Base-by-base conservation (phyloP, 1,140 invertebrate genomes). In the Scylla paramamosain region DNA sequence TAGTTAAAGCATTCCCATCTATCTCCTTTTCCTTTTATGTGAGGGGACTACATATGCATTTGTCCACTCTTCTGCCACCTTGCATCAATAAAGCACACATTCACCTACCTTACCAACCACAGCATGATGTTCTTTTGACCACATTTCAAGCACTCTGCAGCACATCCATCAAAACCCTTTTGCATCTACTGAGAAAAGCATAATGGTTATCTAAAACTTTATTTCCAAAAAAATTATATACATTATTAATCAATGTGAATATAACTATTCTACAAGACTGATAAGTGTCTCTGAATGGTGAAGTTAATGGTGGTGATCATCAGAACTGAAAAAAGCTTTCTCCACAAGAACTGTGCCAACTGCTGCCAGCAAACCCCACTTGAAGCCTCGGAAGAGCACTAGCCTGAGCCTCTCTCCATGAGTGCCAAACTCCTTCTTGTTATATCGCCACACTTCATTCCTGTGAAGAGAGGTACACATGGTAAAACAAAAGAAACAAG, bases 361-460 rank as follows among this genome's bases (percentile, higher is more conserved):
- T 92, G 98, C 98, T 1, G 98, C 97, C 29, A 96, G 97, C 92
- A 98, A 96, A 10, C 98, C 98, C 39, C 97, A 96, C 96, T 97
- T 97, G 77, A 98, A 97, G 2, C 98, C 98, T 90, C 98, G 97
- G 93, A 97, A 97, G 31, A 98, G 96, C 0, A 97, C 96, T 6
- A 94, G 96, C 7, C 96, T 96, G 0, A 97, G 96, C 48, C 97
- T 97, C 2, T 96, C 39, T 0, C 82, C 92, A 59, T 96, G 96
- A 0, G 97, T 97, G 0, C 97, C 97, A 87, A 97, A 97, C 90
- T 97, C 96, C 83, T 97, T 97, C 8, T 95, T 31, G 96, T 98
- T 96, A 96, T 97, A 98, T 29, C 98, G 97, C 98, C 98, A 99
- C 0, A 98, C 98, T 97, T 98, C 97, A 97, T 99, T 99, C 96